These are phyloP conservation scores for Epinephelus awoara DNA, from an alignment of 2,797 vertebrate genomes.

Conservation along the genomic window DNA sequence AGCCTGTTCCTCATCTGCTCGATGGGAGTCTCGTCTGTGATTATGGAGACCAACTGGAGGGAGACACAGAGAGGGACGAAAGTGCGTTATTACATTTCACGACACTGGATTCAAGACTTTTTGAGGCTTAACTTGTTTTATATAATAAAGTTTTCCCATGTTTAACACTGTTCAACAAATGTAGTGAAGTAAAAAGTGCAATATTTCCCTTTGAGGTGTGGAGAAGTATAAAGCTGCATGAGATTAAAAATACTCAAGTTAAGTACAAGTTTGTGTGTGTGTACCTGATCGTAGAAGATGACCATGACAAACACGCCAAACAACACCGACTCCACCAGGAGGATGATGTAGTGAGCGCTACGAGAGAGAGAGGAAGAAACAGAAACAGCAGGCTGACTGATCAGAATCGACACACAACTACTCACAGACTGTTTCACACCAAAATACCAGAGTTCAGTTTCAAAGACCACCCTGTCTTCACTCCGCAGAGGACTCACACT, in stretches of 20 bases:
- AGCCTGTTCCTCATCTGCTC: conserved; percentile 88
- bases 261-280: background rate
- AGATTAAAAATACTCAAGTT: too few species aligned
- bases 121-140: too few species aligned
- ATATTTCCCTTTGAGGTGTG: too few species aligned
- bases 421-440: background rate
- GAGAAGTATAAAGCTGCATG: too few species aligned
- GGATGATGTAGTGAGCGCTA: conserved; percentile 90
- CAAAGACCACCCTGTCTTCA: background rate
- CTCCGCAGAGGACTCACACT: conserved; percentile 77
- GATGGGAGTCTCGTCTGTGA: conserved; percentile 89
- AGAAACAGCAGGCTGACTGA: background rate
- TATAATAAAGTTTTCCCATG: too few species aligned
- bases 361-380: background rate
- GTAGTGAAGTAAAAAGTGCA: too few species aligned
- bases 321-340: conserved; percentile 89
- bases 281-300: conserved; percentile 92
- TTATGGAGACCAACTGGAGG: conserved; percentile 85
- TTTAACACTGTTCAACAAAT: too few species aligned
- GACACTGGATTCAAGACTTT: too few species aligned
- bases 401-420: background rate
- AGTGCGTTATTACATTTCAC: too few species aligned
- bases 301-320: conserved; percentile 91
- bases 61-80: background rate
- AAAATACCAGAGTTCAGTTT: background rate